Base-by-base conservation (phyloP, 1,140 invertebrate species). In the Ectropis grisescens region DNA sequence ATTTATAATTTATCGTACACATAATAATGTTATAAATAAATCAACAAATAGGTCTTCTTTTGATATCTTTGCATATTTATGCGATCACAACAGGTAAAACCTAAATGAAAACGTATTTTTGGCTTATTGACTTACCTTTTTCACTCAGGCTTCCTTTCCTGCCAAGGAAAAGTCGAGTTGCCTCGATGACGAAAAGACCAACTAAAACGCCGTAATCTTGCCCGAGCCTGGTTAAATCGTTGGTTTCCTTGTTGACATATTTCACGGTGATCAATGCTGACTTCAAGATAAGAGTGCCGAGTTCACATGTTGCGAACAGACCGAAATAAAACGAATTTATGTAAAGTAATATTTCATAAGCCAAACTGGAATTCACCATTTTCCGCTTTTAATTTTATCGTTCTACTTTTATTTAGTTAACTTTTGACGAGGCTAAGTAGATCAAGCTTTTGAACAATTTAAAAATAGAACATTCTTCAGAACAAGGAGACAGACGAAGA, bases 81-180 rank as follows among this genome's bases (percentile, higher is more conserved):
- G n/a, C n/a, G n/a, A n/a, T n/a, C n/a, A n/a, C n/a, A n/a, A n/a
- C n/a, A n/a, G n/a, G n/a, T n/a, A n/a, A n/a, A n/a, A n/a, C n/a
- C n/a, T n/a, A n/a, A n/a, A n/a, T n/a, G n/a, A n/a, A n/a, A n/a
- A n/a, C n/a, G n/a, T n/a, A n/a, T n/a, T n/a, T n/a, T n/a, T n/a
- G n/a, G n/a, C n/a, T n/a, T n/a, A n/a, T n/a, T n/a, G n/a, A 50
- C 81, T 81, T 81, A 89, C 87, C 87, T 78, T 86, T 85, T 71
- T 96, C 93, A 16, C 92, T 94, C 37, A 96, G 78, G 74, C 95
- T 95, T 29, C 94, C 93, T 74, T 89, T 93, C 51, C 91, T 85
- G n/a, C 93, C 93, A 47, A 93, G 58, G 74, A 91, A 86, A 41
- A 92, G 87, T 49, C 95, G 84, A 28, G 92, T 81, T 10, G 88